Base-by-base conservation (phyloP, 1,140 invertebrate species). In the Arctopsyche grandis region DNA sequence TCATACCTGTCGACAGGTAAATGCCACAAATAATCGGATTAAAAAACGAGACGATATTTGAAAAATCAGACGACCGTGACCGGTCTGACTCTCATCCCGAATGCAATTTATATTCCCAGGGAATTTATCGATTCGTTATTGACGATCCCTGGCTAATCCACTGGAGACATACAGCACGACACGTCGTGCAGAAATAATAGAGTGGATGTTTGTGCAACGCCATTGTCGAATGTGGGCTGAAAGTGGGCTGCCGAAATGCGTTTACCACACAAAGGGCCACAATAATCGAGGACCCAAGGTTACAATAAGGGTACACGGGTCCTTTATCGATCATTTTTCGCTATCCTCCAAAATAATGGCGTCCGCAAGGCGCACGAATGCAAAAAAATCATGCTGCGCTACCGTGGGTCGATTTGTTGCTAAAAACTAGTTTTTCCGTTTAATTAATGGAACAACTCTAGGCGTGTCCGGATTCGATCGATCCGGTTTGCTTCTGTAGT, bases 151-250 rank as follows among this genome's bases (percentile, higher is more conserved):
- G 73, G 19, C 46, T 75, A 44, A 56, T 75, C 29, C 48, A 43
- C 19, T 56, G 73, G 73, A 60, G 52, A 75, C 73, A 48, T 75
- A n/a, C 21, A 48, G 19, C 44, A 48, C 56, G 73, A 75, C 73
- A 75, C 52, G 73, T 75, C 73, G 73, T 75, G 73, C 73, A 75
- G 78, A 79, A 79, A 81, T 81, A 81, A 81, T 81, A 76, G 78
- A 77, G 78, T 79, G 75, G 75, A 79, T 81, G 80, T 81, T 78
- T 81, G 77, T 79, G 80, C 80, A 77, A 77, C 58, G 56, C 78
- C 43, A 79, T 81, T 81, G 80, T 81, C 75, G 63, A 78, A 48
- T 78, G 78, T 75, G 77, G 80, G 80, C 80, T 81, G 78, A 63
- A 81, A 81, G 78, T 81, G 80, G 80, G 78, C 80, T 60, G 52